Percentiles rank a stretch among this genome's conserved stretches.
These are phyloP conservation scores for Lathronympha strigana DNA, from an alignment of 2,888 invertebrate species.

Conservation along the genomic window DNA sequence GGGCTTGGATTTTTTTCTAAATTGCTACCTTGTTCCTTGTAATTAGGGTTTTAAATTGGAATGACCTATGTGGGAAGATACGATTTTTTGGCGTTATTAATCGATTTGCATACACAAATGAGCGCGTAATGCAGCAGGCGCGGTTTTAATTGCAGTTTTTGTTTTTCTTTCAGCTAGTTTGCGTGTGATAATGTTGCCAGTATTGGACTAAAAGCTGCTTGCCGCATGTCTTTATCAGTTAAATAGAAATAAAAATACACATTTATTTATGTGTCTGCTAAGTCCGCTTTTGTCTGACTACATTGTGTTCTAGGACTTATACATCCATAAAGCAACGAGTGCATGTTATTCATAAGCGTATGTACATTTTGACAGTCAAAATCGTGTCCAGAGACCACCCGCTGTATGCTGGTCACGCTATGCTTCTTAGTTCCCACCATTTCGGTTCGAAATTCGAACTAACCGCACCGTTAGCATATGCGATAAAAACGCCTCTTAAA, in stretches of 20 bases:
- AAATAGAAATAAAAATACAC: conserved; percentile 12
- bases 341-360: conserved; percentile 23
- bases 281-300: neutral
- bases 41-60: conserved; percentile 10
- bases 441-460: conserved; percentile 47
- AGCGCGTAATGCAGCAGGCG: conserved; percentile 55
- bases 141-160: conserved; percentile 66
- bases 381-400: conserved; percentile 20
- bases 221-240: conserved; percentile 27
- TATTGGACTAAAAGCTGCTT: conserved; percentile 29
- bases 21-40: conserved; percentile 9
- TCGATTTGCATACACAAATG: conserved; percentile 62
- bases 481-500: conserved; percentile 44
- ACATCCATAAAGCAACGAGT: conserved; percentile 1
- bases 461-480: conserved; percentile 68
- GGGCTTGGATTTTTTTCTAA: neutral
- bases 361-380: conserved; percentile 26
- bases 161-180: conserved; percentile 50
- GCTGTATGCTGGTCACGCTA: conserved; percentile 30
- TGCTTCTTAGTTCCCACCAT: conserved; percentile 45
- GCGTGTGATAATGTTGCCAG: conserved; percentile 39
- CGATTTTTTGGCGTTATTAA: conserved; percentile 45
- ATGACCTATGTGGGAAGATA: neutral
- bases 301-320: conserved; percentile 1
- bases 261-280: conserved; percentile 3